phyloP scores from a whole-genome alignment of 2,888 invertebrate species.

The Metallyticus violacea region DNA sequence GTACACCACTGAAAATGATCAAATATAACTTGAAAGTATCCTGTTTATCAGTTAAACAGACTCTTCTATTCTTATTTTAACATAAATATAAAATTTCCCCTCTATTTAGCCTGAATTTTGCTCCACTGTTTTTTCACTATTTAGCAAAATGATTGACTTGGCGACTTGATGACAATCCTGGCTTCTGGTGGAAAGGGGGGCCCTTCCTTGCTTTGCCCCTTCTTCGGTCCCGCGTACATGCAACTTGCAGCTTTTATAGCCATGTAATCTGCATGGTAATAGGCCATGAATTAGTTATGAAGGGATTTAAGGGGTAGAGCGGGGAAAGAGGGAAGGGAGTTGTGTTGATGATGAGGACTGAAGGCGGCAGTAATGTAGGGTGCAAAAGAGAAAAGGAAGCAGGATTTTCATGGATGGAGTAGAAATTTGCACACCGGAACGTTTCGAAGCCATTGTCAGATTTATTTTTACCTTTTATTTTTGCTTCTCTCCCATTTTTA shows the following conservation, averaged over 20 bases:
- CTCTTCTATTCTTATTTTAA: neutral
- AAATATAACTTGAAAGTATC: no score
- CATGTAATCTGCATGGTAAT: conserved; percentile 17
- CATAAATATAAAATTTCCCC: neutral
- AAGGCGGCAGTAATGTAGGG: neutral
- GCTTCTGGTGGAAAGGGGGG: neutral
- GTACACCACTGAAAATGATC: neutral
- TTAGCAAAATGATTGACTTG: neutral
- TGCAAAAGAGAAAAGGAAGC: neutral
- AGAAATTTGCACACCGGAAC: neutral
- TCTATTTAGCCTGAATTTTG: neutral
- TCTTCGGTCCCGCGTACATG: neutral
- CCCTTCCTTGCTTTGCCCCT: neutral
- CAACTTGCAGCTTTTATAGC: conserved; percentile 11
- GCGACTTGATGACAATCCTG: neutral
- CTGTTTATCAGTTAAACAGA: neutral
- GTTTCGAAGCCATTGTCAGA: neutral
- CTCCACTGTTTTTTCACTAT: neutral
- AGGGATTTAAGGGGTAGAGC: neutral
- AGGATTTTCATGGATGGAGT: neutral
- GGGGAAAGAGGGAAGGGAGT: neutral
- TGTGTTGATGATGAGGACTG: neutral
- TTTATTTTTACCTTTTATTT: neutral
- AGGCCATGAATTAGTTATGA: conserved; percentile 18
- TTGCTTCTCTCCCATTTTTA: neutral